A percentile compares a stretch with the other conserved stretches of the same genome.
phyloP scores from a whole-genome alignment of 1,140 invertebrate genomes.

The Subanguina moxae region DNA sequence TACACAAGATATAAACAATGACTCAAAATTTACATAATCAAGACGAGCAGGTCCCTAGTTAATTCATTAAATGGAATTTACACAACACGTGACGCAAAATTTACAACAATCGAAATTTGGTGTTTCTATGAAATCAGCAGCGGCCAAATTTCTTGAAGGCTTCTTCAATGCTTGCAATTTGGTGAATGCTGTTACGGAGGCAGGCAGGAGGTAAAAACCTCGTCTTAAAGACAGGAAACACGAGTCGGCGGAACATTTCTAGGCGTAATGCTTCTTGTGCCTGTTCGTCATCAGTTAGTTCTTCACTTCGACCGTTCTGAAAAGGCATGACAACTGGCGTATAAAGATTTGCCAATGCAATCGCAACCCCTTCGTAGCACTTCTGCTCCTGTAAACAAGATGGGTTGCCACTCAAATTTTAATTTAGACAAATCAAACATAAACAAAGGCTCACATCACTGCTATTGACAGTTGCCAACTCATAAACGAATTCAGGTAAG shows the following conservation, averaged over 20 bases:
- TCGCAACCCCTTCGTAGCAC: constrained; percentile 17
- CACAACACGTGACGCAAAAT: too few species aligned
- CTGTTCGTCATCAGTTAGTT: constrained; percentile 1
- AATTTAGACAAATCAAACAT: not conserved
- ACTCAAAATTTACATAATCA: too few species aligned
- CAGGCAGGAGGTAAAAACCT: constrained; percentile 19
- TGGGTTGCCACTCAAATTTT: not conserved
- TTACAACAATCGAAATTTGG: too few species aligned
- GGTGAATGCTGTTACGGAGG: constrained; percentile 12
- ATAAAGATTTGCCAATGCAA: constrained; percentile 20
- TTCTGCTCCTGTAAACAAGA: constrained; percentile 16
- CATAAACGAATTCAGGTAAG: constrained; percentile 19
- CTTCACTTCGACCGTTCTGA: not conserved
- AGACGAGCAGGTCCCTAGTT: too few species aligned
- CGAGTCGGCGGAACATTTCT: constrained; percentile 3
- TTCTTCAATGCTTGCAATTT: constrained; percentile 23
- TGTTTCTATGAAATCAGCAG: constrained; percentile 66
- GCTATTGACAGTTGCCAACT: constrained; percentile 21
- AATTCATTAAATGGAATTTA: too few species aligned
- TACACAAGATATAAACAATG: too few species aligned
- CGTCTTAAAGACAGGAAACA: constrained; percentile 20
- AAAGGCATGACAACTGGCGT: not conserved
- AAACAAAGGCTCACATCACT: constrained; percentile 13
- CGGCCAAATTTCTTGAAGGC: constrained; percentile 65
- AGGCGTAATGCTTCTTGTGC: not conserved